phyloP scores from a whole-genome alignment of 2,113 vertebrate genomes.

The Cettia cetti region DNA sequence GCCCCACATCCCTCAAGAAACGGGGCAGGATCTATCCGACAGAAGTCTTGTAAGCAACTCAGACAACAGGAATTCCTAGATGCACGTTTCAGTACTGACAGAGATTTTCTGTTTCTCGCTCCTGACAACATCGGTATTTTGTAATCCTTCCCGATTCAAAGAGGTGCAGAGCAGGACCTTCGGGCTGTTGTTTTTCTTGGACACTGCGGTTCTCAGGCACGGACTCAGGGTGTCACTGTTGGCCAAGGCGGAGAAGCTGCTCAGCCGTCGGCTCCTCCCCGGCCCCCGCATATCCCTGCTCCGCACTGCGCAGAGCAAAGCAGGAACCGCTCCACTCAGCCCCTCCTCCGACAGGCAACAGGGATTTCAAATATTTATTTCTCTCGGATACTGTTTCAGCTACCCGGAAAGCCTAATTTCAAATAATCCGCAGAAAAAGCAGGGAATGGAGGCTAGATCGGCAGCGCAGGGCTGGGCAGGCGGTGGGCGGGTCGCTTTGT shows the following conservation, averaged over 20 bases:
- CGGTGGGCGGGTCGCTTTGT: background rate
- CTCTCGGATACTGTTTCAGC: background rate
- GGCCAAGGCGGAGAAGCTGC: background rate
- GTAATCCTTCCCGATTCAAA: rapidly evolving
- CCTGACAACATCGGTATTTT: background rate
- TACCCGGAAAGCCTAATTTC: background rate
- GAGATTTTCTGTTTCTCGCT: background rate
- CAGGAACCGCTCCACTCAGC: background rate
- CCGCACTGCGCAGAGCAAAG: background rate
- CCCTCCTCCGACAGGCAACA: background rate
- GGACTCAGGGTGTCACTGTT: slow-evolving; percentile 48
- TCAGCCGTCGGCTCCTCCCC: background rate
- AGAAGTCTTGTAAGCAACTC: background rate
- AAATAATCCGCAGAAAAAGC: background rate
- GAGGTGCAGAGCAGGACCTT: too few species aligned
- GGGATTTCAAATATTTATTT: background rate
- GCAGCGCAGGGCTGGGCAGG: background rate
- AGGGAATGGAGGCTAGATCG: background rate
- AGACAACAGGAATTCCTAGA: background rate
- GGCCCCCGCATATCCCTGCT: background rate
- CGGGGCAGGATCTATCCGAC: rapidly evolving
- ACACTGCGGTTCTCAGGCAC: background rate
- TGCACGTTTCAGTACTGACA: background rate
- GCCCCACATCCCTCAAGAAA: background rate
- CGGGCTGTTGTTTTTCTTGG: background rate